Evolutionary conservation across 2,888 invertebrate genomes (phyloP), one percentile per base, ranked within the genome.

Genomic region (Drosophila recens): DNA sequence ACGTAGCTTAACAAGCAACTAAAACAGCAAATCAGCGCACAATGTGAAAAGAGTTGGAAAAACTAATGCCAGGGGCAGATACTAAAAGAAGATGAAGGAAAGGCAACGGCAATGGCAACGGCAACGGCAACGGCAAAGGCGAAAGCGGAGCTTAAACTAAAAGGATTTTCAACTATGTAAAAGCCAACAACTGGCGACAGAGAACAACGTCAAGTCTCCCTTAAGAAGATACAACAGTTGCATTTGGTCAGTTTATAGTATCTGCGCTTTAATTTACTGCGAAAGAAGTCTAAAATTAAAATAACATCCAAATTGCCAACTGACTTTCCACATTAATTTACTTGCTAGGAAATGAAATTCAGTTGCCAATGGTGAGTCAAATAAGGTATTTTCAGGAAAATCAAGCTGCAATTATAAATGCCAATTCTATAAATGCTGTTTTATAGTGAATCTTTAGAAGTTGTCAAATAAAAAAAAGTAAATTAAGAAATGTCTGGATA

Each of bases 1-100:
- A 78, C 66, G 74, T 69, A 80, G 85, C 87, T 84, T 85, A 84
- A 71, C 79, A 82, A 79, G 85, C 82, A 80, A 78, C 80, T 80
- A 76, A 80, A 80, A 78, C 72, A 78, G 65, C 81, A 84, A 84
- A 84, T 84, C 85, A 85, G 76, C 64, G 84, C 75, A 68, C 79
- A 87, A 82, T 87, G 87, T 71, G 73, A 81, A 87, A 77, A 67
- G 81, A 75, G 82, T 67, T 69, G 68, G 61, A 75, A 72, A 74
- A 75, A 71, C 68, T 65, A 53, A 49, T 46, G 74, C 46, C 40
- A 23, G 17, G 43, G 43, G 52, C 64, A 63, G 34, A 36, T 62
- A 27, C 27, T 27, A 45, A 27, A 51, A 42, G 34, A 65, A 30
- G 27, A 27, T 1, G 30, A 30, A 8, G 30, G 8, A 30, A 30